Conservation (phyloP, 2,888 invertebrate genomes). For the Parelbella ahira region DNA sequence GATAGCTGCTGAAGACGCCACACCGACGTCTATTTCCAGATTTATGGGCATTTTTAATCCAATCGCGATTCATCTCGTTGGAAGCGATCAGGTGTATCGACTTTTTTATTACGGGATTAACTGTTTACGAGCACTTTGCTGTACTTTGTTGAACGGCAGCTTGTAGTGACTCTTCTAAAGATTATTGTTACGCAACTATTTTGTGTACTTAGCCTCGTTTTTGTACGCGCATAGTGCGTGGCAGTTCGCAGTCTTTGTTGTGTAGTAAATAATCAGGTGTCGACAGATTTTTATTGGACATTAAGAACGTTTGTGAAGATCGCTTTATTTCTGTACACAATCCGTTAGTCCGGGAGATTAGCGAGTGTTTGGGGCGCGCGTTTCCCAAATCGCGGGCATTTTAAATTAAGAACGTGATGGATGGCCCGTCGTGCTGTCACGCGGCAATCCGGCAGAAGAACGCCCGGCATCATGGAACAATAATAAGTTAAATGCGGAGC, state of each 20-base stretch:
- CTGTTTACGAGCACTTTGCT: slow-evolving; percentile 72
- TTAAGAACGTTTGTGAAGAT: slow-evolving; percentile 59
- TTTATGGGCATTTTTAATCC: slow-evolving; percentile 68
- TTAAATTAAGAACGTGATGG: slow-evolving; percentile 78
- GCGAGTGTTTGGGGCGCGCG: slow-evolving; percentile 57
- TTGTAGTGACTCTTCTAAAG: slow-evolving; percentile 47
- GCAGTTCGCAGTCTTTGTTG: slow-evolving; percentile 43
- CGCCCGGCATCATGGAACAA: slow-evolving; percentile 65
- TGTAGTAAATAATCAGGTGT: slow-evolving; percentile 39
- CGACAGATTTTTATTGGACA: slow-evolving; percentile 51
- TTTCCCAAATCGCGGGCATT: slow-evolving; percentile 72
- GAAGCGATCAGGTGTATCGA: slow-evolving; percentile 69
- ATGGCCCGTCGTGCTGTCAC: slow-evolving; percentile 71
- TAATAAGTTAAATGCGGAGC: slow-evolving; percentile 76
- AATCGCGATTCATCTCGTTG: slow-evolving; percentile 57
- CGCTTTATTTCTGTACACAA: slow-evolving; percentile 57
- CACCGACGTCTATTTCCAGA: slow-evolving; percentile 64
- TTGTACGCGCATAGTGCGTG: too few relatives aligned
- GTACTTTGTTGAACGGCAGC: slow-evolving; percentile 61
- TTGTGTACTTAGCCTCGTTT: too few relatives aligned
- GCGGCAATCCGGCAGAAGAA: slow-evolving; percentile 56
- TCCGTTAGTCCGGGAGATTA: slow-evolving; percentile 60
- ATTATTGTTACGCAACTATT: slow-evolving; percentile 52
- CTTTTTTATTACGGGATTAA: slow-evolving; percentile 70
- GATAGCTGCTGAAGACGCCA: slow-evolving; percentile 71